Evolutionary conservation across 2,888 invertebrate species (phyloP).

Genomic region (Acleris laterana): DNA sequence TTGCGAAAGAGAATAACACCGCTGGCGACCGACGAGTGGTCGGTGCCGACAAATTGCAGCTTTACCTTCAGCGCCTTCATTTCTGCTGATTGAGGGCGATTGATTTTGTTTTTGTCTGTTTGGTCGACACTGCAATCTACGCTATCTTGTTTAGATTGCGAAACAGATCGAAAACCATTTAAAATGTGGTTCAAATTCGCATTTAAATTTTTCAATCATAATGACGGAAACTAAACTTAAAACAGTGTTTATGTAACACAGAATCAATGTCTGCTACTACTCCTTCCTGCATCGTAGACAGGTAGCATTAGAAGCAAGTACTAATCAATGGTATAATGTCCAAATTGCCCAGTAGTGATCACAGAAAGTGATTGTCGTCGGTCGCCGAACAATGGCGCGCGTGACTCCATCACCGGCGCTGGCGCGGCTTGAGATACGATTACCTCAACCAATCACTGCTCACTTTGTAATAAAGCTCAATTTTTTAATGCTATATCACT

Average conservation of each 20-base stretch:
- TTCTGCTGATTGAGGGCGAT: slow-evolving; percentile 69
- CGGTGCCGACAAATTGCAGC: slow-evolving; percentile 64
- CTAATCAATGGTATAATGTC: slow-evolving; percentile 30
- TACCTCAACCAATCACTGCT: slow-evolving; percentile 42
- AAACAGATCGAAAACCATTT: too few relatives aligned
- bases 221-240: too few relatives aligned
- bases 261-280: too few relatives aligned
- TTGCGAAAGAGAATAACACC: not conserved
- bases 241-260: too few relatives aligned
- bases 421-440: slow-evolving; percentile 42
- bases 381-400: slow-evolving; percentile 62
- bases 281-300: not conserved
- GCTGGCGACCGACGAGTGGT: slow-evolving; percentile 18
- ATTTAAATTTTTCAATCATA: too few relatives aligned
- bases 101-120: slow-evolving; percentile 43
- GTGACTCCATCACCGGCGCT: slow-evolving; percentile 63
- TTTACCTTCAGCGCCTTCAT: slow-evolving; percentile 61
- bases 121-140: slow-evolving; percentile 18
- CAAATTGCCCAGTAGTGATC: slow-evolving; percentile 49
- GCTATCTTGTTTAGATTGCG: too few relatives aligned
- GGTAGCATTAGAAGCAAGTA: slow-evolving; percentile 27
- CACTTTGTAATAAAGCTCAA: slow-evolving; percentile 38
- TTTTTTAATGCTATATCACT: slow-evolving; percentile 5
- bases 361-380: slow-evolving; percentile 36
- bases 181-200: too few relatives aligned